A percentile compares a stretch with the other conserved stretches of the same genome.
These are phyloP conservation scores for Echiichthys vipera DNA, from an alignment of 2,797 vertebrate species.

Conservation along the genomic window DNA sequence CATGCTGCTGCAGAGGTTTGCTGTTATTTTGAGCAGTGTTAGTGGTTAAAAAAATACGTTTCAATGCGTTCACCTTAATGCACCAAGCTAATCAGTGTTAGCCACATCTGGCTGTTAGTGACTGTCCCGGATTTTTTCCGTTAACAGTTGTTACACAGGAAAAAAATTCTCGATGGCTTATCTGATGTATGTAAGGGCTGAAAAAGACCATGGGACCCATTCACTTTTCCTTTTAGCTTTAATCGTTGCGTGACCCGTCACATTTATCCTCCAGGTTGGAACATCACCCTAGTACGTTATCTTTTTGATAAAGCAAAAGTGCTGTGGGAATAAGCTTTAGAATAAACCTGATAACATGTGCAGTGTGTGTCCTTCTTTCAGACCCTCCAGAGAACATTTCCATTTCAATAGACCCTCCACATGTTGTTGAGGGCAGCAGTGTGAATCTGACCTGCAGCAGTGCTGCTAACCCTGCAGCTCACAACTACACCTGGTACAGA, in stretches of 20 bases:
- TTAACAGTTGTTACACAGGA: too few relatives aligned
- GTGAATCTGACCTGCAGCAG: conserved; percentile 69
- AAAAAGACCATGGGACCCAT: too few relatives aligned
- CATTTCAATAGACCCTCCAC: conserved; percentile 28
- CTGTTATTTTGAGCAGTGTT: too few relatives aligned
- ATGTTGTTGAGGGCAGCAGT: conserved; percentile 21
- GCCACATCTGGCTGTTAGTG: too few relatives aligned
- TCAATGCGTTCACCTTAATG: too few relatives aligned
- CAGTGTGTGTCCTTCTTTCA: conserved; percentile 28
- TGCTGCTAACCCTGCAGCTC: conserved; percentile 61
- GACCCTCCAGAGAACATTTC: conserved; percentile 61
- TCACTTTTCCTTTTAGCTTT: too few relatives aligned
- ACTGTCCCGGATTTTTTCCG: too few relatives aligned
- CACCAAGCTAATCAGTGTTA: too few relatives aligned
- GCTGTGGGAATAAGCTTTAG: neutral
- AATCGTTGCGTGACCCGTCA: neutral
- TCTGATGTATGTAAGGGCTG: too few relatives aligned
- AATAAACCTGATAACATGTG: neutral
- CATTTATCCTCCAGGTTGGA: neutral
- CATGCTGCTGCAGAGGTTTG: too few relatives aligned
- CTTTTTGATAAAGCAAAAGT: neutral
- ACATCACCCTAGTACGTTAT: neutral
- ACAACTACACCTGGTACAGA: conserved; percentile 70
- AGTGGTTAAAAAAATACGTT: too few relatives aligned
- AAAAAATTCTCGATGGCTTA: too few relatives aligned